A percentile compares a stretch with the other conserved stretches of the same genome.
phyloP scores from a whole-genome alignment of 2,797 vertebrate genomes.

The Enteromius thamalakanensis region DNA sequence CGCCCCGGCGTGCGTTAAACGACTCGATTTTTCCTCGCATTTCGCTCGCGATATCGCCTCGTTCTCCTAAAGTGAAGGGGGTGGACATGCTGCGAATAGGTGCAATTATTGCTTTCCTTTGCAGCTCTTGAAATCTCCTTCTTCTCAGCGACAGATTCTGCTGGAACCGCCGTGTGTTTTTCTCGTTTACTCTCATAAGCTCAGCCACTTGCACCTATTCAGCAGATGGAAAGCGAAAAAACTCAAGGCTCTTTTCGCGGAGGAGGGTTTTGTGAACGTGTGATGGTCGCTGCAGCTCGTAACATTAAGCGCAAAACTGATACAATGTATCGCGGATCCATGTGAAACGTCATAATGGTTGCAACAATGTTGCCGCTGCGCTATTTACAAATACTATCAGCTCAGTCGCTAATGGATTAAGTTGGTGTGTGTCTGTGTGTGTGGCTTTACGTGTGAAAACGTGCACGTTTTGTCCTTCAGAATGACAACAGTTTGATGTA shows the following conservation, averaged over 20 bases:
- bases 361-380: conserved; percentile 74
- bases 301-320: conserved; percentile 49
- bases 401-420: conserved; percentile 38
- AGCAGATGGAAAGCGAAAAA: conserved; percentile 39
- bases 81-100: conserved; percentile 57
- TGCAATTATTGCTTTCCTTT: conserved; percentile 66
- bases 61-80: conserved; percentile 59
- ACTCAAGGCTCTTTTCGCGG: conserved; percentile 44
- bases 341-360: conserved; percentile 61
- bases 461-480: conserved; percentile 57
- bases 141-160: conserved; percentile 51
- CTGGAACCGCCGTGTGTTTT: conserved; percentile 54
- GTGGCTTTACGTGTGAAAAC: conserved; percentile 25
- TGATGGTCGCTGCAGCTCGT: conserved; percentile 49
- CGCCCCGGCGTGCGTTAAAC: conserved; percentile 49
- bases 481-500: conserved; percentile 58
- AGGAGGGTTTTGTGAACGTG: conserved; percentile 51
- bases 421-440: conserved; percentile 39
- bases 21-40: conserved; percentile 42
- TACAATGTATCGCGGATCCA: conserved; percentile 70
- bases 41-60: conserved; percentile 51
- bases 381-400: conserved; percentile 38
- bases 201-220: conserved; percentile 42
- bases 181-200: conserved; percentile 45
- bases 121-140: conserved; percentile 59